Evolutionary conservation across 2,888 invertebrate genomes (phyloP).

Genomic region (Habroteleia sp.): DNA sequence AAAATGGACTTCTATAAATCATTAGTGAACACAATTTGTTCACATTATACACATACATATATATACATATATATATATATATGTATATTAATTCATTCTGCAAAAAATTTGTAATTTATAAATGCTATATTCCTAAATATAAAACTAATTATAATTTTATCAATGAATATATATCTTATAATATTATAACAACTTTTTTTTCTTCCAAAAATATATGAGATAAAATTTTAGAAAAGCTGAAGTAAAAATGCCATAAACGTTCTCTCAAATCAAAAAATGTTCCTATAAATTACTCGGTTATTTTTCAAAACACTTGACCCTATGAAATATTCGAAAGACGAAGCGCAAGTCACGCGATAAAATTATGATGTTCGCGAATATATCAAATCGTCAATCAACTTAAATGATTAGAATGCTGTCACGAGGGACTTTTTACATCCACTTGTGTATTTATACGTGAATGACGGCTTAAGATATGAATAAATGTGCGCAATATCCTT

Average conservation of each 20-base stretch:
- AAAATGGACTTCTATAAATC: conserved; percentile 6
- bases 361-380: conserved; percentile 37
- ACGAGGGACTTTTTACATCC: neutral
- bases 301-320: conserved; percentile 23
- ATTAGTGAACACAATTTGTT: too few species aligned
- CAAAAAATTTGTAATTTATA: too few species aligned
- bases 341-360: conserved; percentile 41
- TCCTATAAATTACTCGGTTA: conserved; percentile 1
- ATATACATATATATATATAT: too few species aligned
- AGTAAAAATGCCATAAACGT: neutral
- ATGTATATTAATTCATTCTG: too few species aligned
- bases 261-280: neutral
- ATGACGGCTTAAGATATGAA: too few species aligned
- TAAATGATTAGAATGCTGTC: conserved; percentile 26
- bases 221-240: neutral
- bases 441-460: too few species aligned
- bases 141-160: too few species aligned
- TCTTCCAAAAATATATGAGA: too few species aligned
- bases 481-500: too few species aligned
- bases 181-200: too few species aligned
- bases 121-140: too few species aligned
- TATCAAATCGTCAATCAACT: conserved; percentile 14
- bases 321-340: conserved; percentile 12
- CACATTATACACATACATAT: too few species aligned
- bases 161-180: neutral